Evolutionary conservation across 2,113 vertebrate genomes (phyloP), one percentile per base, ranked within the genome.

Genomic region (Ciconia stormi): DNA sequence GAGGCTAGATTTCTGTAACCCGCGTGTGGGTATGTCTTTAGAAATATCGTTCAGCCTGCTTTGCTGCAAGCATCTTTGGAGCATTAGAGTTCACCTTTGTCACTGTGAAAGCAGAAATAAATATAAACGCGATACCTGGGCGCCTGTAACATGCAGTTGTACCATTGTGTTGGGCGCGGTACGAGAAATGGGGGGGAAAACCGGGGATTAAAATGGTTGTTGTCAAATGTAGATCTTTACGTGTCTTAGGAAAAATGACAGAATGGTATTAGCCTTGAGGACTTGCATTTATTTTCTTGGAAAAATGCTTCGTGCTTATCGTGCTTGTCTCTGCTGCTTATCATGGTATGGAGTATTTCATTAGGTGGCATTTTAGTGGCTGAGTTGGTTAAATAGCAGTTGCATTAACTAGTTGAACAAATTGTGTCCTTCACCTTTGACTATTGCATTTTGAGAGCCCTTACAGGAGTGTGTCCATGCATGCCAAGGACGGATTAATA

Each of bases 81-180:
- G 93, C 97, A 14, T 86, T 40, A 15, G 87, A 50, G 80, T 87
- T 97, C 97, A 81, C 93, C 90, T 83, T 97, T 95, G 86, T 95
- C 88, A 19, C 80, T 65, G 83, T 34, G 91, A 74, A 92, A 88
- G 82, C 82, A 87, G 80, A 83, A 96, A 94, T 81, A 92, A 92
- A 84, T 90, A 50, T 10, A 52, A 18, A 53, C 38, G 79, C 80
- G 23, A 73, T 91, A 81, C 94, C 88, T 87, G 88, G 89, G 80
- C 21, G 76, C 63, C 63, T 38, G 69, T 23, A 52, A 36, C 23
- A 32, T 92, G 89, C 93, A 80, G 94, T 90, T 92, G 84, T 83
- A 93, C 92, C 93, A 95, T 92, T 86, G 95, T 93, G 86, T 72
- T 93, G 95, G 94, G 97, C 67, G 96, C 94, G 95, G 97, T 96